Evolutionary conservation across 2,113 vertebrate genomes (phyloP).

Genomic region (Eurypyga helias): DNA sequence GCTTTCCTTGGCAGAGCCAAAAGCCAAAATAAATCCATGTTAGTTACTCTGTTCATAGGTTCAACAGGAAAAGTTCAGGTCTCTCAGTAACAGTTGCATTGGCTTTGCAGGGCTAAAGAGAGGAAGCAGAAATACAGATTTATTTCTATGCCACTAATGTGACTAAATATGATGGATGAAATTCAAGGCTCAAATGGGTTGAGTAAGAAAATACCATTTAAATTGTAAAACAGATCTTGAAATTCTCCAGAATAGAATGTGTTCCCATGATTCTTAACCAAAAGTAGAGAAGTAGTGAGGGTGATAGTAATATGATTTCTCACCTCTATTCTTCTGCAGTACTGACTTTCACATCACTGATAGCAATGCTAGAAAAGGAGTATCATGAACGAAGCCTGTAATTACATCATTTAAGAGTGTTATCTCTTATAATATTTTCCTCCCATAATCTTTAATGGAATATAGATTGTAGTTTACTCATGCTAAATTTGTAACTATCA

Average conservation of each 20-base stretch:
- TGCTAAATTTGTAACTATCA: not conserved
- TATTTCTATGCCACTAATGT: not conserved
- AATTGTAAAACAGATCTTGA: not conserved
- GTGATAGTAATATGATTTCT: not conserved
- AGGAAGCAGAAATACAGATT: not conserved
- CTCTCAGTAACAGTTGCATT: not conserved
- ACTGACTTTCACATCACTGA: not conserved
- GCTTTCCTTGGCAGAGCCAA: not conserved
- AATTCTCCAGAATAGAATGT: not conserved
- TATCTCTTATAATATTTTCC: constrained; percentile 25
- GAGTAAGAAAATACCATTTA: not conserved
- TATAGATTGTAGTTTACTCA: not conserved
- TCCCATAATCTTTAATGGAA: constrained; percentile 24
- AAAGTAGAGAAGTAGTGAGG: not conserved
- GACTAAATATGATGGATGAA: not conserved
- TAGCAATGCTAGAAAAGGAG: not conserved
- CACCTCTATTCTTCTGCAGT: not conserved
- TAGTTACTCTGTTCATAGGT: not conserved
- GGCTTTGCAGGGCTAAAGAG: not conserved
- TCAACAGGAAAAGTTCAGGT: not conserved
- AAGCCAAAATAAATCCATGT: not conserved
- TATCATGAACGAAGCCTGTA: not conserved
- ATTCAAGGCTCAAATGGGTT: not conserved
- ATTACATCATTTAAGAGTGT: not conserved
- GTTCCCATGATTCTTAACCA: not conserved